phyloP scores from a whole-genome alignment of 2,113 vertebrate genomes.

The Chlamydotis undulata region DNA sequence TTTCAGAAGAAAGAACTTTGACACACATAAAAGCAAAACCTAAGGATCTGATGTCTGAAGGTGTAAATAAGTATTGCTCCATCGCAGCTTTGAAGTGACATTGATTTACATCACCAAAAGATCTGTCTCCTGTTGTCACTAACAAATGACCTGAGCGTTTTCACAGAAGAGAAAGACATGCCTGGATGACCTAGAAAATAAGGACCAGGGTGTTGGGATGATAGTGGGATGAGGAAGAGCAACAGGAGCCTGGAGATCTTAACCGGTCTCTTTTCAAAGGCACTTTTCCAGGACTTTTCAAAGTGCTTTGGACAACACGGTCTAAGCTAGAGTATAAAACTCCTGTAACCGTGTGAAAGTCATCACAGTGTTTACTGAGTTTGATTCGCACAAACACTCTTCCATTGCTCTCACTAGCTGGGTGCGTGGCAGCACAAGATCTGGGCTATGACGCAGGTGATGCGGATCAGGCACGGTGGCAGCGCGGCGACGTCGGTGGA shows the following conservation, averaged over 20 bases:
- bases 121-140: slow-evolving; percentile 29
- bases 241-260: not conserved
- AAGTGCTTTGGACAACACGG: not conserved
- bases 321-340: not conserved
- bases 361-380: fast-evolving
- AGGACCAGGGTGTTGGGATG: not conserved
- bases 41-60: slow-evolving; percentile 23
- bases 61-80: slow-evolving; percentile 43
- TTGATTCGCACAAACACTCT: not conserved
- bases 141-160: slow-evolving; percentile 43
- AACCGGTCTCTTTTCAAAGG: not conserved
- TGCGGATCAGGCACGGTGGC: fast-evolving
- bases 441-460: not conserved
- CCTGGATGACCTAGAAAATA: slow-evolving; percentile 36
- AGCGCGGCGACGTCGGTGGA: not conserved
- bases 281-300: not conserved
- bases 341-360: not conserved
- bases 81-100: slow-evolving; percentile 59
- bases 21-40: slow-evolving; percentile 8
- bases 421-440: fast-evolving
- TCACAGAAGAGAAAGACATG: not conserved
- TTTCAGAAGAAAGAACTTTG: not conserved
- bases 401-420: not conserved
- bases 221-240: not conserved
- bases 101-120: slow-evolving; percentile 61